phyloP scores from a whole-genome alignment of 2,797 vertebrate species.

The Hypotaenidia okinawae region DNA sequence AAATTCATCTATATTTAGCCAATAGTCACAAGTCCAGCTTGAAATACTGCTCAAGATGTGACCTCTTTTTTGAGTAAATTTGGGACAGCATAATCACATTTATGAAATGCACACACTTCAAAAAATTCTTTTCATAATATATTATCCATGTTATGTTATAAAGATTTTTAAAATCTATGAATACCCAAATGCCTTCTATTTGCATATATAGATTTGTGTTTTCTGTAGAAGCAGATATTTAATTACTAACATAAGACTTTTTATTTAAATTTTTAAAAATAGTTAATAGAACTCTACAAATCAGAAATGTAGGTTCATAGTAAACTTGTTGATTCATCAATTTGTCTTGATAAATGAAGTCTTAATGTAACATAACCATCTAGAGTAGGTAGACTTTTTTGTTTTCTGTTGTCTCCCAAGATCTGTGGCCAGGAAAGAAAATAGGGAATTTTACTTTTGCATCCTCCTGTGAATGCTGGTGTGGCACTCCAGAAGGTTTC shows the following conservation, averaged over 20 bases:
- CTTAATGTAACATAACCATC: not conserved
- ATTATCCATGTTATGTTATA: not conserved
- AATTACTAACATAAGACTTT: not conserved
- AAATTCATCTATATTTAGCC: slow-evolving; percentile 23
- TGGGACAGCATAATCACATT: not conserved
- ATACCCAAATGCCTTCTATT: not conserved
- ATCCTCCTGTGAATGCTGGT: not conserved
- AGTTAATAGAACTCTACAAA: not conserved
- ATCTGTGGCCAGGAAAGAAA: not conserved
- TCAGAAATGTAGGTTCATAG: not conserved
- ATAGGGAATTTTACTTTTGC: not conserved
- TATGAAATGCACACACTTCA: not conserved
- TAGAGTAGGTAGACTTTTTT: not conserved
- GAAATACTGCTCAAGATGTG: not conserved
- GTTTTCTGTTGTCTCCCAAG: not conserved
- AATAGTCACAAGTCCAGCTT: not conserved
- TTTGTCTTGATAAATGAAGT: not conserved
- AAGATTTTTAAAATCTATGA: not conserved
- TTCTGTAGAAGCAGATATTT: not conserved
- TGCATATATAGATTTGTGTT: not conserved
- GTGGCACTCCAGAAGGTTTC: not conserved
- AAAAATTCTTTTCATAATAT: not conserved
- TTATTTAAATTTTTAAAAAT: not conserved
- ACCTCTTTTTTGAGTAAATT: not conserved
- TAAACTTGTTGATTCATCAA: not conserved